Base-by-base conservation (phyloP, 2,888 invertebrate genomes). In the Thysanoteuthis rhombus region DNA sequence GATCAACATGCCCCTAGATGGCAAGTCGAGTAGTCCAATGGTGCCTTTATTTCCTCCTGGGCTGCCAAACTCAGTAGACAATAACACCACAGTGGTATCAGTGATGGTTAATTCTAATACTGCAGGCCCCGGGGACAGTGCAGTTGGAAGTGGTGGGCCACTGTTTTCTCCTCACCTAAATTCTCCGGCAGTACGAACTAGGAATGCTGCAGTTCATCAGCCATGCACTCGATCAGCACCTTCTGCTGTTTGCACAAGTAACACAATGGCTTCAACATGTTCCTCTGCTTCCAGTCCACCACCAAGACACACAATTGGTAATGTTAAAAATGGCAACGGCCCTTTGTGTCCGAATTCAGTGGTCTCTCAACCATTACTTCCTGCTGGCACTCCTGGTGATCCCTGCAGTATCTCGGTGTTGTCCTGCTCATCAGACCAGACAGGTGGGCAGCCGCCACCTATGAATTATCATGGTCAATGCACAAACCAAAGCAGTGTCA, bases 1-100 rank as follows among this genome's bases (percentile, higher is more conserved):
- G 36, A 95, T 96, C 75, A 95, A 94, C 92, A 96, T 96, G 95
- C 96, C 96, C 10, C 93, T 92, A 28, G 95, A 95, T 45, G 95
- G 94, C 93, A 47, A 93, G 39, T 93, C 93, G n/a, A 93, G 47
- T n/a, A 39, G 47, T 58, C 39, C 93, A 58, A 58, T 93, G 42
- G 93, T 93, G 93, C 93, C 93, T 93, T 93, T 52, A 93, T 39
- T 58, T 91, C 75, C 75, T 91, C 75, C 75, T 75, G 75, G 75
- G 75, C 10, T 75, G 75, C 75, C n/a, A 16, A 75, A 75, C 75
- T 75, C 75, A 16, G 75, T 75, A 75, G 75, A 93, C 93, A 89
- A 92, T 93, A 75, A 94, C 94, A 93, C 95, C 2, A 94, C 93
- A 36, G 93, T 93, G 75, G 92, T 93, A 89, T 39, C 58, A 45